Conservation (phyloP, 1,140 invertebrate genomes). For the Aplysia californica region DNA sequence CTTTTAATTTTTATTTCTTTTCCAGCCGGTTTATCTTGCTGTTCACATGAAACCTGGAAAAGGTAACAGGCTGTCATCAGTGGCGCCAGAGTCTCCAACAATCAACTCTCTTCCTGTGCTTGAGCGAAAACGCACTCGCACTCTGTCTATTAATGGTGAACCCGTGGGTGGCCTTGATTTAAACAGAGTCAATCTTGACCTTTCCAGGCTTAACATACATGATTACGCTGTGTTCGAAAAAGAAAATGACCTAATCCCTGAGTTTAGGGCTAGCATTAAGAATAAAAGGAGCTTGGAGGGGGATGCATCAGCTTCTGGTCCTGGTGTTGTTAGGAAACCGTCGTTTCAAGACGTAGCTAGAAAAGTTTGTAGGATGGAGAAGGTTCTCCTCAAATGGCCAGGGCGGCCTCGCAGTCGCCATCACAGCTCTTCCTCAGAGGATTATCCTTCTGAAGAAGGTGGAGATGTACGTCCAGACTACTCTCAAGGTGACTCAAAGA, state of each 20-base stretch:
- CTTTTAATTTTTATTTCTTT: not conserved
- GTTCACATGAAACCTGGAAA: constrained; percentile 58
- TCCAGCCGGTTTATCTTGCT: constrained; percentile 60
- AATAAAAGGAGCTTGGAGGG: not conserved
- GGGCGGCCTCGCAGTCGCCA: constrained; percentile 42
- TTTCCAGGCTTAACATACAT: constrained; percentile 62
- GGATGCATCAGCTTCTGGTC: not conserved
- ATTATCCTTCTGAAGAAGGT: constrained; percentile 34
- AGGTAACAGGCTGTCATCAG: constrained; percentile 47
- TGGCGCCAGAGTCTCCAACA: constrained; percentile 17
- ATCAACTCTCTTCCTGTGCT: not conserved
- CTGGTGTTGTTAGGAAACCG: not conserved
- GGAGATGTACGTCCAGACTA: too few species aligned
- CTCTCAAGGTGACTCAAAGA: too few species aligned
- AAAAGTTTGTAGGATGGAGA: constrained; percentile 46
- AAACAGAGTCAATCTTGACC: constrained; percentile 24
- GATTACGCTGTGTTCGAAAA: constrained; percentile 64
- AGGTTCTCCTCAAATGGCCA: constrained; percentile 49
- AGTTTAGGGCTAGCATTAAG: constrained; percentile 55
- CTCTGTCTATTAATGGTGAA: constrained; percentile 66
- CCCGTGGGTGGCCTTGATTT: constrained; percentile 29
- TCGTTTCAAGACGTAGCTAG: constrained; percentile 56
- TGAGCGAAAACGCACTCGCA: constrained; percentile 42
- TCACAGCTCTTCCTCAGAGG: constrained; percentile 63
- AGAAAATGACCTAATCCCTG: constrained; percentile 54